These are phyloP conservation scores for Tachina lurida DNA, from an alignment of 2,888 invertebrate genomes.

Conservation along the genomic window DNA sequence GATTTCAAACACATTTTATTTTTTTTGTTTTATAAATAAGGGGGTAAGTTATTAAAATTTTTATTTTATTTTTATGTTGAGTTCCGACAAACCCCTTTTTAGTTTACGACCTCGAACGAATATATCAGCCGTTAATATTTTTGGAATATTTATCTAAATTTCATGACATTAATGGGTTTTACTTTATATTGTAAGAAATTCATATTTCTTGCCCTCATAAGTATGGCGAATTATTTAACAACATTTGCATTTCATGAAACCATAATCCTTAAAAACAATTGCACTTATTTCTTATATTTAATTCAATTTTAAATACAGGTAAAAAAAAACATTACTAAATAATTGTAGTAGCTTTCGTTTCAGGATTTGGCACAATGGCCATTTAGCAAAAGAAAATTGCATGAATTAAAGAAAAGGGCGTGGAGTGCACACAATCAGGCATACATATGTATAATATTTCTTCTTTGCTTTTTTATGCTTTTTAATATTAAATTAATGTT, in stretches of 20 bases:
- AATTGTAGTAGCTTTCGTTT: not conserved
- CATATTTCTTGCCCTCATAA: not conserved
- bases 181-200: no score
- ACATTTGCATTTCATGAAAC: constrained; percentile 2
- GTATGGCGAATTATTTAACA: not conserved
- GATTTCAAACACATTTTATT: no score
- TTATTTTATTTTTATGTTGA: no score
- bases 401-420: constrained; percentile 17
- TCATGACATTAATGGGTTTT: no score
- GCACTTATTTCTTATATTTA: constrained; percentile 6
- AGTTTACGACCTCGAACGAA: no score
- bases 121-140: no score
- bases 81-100: no score
- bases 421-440: not conserved
- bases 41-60: no score
- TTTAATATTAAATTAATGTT: constrained; percentile 53
- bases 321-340: constrained; percentile 8
- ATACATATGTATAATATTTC: not conserved
- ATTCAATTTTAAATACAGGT: constrained; percentile 13
- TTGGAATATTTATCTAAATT: no score
- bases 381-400: constrained; percentile 31
- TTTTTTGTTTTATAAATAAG: no score
- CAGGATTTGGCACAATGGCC: constrained; percentile 3
- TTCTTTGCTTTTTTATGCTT: constrained; percentile 4
- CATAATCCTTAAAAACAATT: constrained; percentile 27